A percentile compares a stretch with the other conserved stretches of the same genome.
Evolutionary conservation across 2,797 vertebrate species (phyloP).

Genomic region (Scomberomorus guttatus): DNA sequence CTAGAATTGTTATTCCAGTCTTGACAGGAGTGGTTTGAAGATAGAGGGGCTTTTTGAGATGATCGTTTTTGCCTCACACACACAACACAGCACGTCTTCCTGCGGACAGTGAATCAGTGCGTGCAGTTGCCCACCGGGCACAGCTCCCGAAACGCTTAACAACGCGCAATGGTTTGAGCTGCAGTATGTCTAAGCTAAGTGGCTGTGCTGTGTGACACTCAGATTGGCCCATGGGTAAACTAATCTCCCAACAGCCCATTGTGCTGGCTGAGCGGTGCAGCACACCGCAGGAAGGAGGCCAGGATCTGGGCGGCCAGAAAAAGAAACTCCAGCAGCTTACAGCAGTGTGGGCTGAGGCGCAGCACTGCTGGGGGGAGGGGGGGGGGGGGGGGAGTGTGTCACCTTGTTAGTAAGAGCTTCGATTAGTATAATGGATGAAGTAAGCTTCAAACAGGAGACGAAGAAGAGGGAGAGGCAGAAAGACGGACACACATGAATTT

Average conservation of each 20-base stretch:
- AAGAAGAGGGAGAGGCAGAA: conserved; percentile 35
- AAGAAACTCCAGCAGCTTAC: conserved; percentile 83
- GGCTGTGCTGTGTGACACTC: conserved; percentile 60
- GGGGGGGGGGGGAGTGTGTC: conserved; percentile 64
- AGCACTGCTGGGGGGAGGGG: conserved; percentile 15
- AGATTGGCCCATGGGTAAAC: conserved; percentile 59
- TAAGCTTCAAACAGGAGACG: conserved; percentile 52
- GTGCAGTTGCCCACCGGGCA: conserved; percentile 27
- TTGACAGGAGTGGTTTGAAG: conserved; percentile 41
- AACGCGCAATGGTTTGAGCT: conserved; percentile 67
- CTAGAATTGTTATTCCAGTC: conserved; percentile 37
- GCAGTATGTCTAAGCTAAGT: conserved; percentile 64
- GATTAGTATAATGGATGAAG: conserved; percentile 73
- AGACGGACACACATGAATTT: conserved; percentile 10
- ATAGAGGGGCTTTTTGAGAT: conserved; percentile 30
- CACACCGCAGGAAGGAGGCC: conserved; percentile 58
- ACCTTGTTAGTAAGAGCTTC: conserved; percentile 76
- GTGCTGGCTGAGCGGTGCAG: conserved; percentile 45
- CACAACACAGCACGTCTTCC: conserved; percentile 29
- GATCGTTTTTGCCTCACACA: conserved; percentile 37
- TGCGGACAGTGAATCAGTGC: conserved; percentile 35
- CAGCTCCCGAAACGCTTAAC: conserved; percentile 61
- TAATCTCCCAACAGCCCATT: conserved; percentile 76
- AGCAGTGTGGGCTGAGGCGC: conserved; percentile 49
- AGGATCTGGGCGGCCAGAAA: conserved; percentile 76